Percentiles rank a stretch among this genome's conserved stretches.
Evolutionary conservation across 2,113 vertebrate species (phyloP).

Genomic region (Isurus oxyrinchus): DNA sequence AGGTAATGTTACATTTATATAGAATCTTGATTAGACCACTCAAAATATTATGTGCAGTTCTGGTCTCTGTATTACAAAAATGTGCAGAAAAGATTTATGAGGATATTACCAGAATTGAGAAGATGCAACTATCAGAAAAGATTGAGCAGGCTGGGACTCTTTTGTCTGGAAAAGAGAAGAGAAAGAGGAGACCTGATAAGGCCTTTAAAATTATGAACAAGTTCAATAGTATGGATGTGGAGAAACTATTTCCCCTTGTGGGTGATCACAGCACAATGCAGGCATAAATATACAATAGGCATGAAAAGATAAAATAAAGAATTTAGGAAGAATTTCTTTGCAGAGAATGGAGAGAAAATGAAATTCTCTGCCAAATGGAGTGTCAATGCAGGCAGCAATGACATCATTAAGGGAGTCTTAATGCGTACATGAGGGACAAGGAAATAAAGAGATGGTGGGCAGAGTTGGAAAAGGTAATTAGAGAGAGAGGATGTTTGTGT

Average conservation of each 20-base stretch:
- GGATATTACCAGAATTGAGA: neutral
- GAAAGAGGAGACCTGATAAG: neutral
- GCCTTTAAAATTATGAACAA: neutral
- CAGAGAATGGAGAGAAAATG: neutral
- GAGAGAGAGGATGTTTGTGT: neutral
- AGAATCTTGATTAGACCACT: constrained; percentile 6
- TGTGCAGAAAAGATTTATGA: neutral
- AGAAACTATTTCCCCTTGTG: neutral
- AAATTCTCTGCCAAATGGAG: neutral
- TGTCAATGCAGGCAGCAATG: neutral
- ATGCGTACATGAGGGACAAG: neutral
- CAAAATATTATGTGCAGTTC: neutral
- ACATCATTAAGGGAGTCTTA: neutral
- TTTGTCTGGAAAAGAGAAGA: neutral
- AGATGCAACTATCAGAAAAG: neutral
- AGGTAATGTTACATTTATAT: neutral
- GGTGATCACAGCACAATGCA: neutral
- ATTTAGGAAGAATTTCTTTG: neutral
- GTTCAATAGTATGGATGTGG: neutral
- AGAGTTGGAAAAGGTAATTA: neutral
- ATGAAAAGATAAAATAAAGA: constrained; percentile 15
- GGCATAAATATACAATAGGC: neutral
- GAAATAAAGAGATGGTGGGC: neutral
- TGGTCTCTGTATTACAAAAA: neutral
- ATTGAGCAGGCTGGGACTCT: neutral